Evolutionary conservation across 2,797 vertebrate species (phyloP).

Genomic region (Catamblyrhynchus diadema): DNA sequence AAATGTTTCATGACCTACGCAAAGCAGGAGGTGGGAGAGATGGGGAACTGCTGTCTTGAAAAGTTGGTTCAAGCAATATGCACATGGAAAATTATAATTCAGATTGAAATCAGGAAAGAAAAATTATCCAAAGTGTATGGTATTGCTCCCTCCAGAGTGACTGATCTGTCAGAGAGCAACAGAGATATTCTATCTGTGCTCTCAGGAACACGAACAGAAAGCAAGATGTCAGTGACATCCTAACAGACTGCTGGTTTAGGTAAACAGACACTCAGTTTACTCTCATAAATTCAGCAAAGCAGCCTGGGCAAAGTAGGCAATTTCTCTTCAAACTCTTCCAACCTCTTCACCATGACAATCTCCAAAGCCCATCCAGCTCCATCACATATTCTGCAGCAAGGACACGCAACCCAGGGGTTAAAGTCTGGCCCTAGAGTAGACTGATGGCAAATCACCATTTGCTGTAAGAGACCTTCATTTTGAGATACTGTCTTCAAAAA

Average conservation of each 20-base stretch:
- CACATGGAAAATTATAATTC: neutral
- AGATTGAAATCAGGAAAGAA: neutral
- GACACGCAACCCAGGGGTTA: fast-evolving
- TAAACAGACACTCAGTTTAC: neutral
- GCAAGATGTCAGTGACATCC: neutral
- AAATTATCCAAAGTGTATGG: neutral
- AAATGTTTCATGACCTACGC: neutral
- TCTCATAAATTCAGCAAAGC: neutral
- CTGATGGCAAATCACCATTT: neutral
- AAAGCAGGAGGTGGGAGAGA: neutral
- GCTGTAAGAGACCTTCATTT: neutral
- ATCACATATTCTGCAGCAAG: neutral
- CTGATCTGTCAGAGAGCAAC: neutral
- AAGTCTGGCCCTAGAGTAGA: neutral
- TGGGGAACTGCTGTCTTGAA: neutral
- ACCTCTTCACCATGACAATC: neutral
- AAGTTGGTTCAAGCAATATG: neutral
- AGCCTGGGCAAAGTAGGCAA: neutral
- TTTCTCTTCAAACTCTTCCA: neutral
- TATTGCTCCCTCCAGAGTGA: neutral
- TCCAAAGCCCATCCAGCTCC: neutral
- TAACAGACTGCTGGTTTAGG: neutral
- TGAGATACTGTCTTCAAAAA: neutral
- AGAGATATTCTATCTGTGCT: neutral
- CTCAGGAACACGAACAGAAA: neutral